Evolutionary conservation across 2,888 invertebrate genomes (phyloP).

Genomic region (Drosophila colorata): DNA sequence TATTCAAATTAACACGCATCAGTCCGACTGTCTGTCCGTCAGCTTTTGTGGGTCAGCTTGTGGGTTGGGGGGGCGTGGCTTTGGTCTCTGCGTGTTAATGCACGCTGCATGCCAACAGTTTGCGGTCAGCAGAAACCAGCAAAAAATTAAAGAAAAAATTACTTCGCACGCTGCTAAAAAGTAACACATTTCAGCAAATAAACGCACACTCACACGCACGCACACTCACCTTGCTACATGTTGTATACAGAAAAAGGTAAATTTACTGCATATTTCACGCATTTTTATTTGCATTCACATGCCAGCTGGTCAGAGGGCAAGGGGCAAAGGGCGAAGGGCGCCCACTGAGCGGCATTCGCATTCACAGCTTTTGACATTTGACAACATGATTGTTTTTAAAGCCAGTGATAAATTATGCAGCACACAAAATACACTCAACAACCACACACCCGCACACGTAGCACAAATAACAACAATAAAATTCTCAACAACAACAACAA

Average conservation of each 20-base stretch:
- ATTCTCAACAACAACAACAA: constrained; percentile 9
- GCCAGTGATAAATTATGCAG: constrained; percentile 77
- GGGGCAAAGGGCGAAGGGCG: constrained; percentile 5
- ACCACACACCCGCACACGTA: constrained; percentile 10
- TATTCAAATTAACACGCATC: constrained; percentile 84
- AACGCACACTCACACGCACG: background rate
- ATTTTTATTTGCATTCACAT: constrained; percentile 72
- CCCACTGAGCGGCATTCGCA: constrained; percentile 29
- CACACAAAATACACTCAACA: constrained; percentile 40
- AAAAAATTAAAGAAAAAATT: constrained; percentile 39
- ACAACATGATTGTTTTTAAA: constrained; percentile 79
- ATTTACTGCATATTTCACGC: constrained; percentile 76
- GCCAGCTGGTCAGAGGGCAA: constrained; percentile 10
- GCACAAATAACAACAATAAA: constrained; percentile 33
- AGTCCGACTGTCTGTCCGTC: constrained; percentile 33
- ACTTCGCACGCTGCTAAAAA: constrained; percentile 40
- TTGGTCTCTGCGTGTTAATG: constrained; percentile 51
- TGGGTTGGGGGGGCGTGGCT: constrained; percentile 22
- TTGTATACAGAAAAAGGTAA: constrained; percentile 56
- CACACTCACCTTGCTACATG: constrained; percentile 25
- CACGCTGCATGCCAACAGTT: constrained; percentile 74
- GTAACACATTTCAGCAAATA: constrained; percentile 39
- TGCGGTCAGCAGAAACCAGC: constrained; percentile 65
- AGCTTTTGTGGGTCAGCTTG: constrained; percentile 36
- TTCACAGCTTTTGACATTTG: constrained; percentile 75